These are phyloP conservation scores for Tinea trinotella DNA, from an alignment of 2,888 invertebrate species.

Conservation along the genomic window DNA sequence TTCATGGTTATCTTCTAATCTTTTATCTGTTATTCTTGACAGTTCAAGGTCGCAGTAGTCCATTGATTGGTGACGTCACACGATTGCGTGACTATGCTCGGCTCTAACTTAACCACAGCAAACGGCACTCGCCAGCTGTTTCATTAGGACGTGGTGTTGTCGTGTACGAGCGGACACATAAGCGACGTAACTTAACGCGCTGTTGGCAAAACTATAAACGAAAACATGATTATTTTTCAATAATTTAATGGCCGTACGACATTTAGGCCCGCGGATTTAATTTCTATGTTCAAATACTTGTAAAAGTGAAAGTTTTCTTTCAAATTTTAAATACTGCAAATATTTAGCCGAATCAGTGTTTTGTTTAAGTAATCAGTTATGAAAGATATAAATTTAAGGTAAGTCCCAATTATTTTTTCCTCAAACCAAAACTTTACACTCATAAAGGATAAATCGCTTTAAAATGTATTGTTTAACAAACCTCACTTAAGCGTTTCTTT, in stretches of 20 bases:
- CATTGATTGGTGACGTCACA: constrained; percentile 33
- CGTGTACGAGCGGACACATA: background rate
- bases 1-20: constrained; percentile 8
- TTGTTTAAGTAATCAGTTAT: constrained; percentile 28
- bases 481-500: too few species aligned
- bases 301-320: constrained; percentile 1
- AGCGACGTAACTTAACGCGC: too few species aligned
- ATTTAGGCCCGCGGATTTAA: background rate
- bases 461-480: too few species aligned
- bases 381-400: constrained; percentile 46
- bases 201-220: background rate
- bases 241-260: background rate
- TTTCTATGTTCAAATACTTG: background rate
- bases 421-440: too few species aligned
- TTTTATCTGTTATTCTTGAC: constrained; percentile 23
- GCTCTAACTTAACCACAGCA: constrained; percentile 9
- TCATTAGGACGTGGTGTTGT: constrained; percentile 13
- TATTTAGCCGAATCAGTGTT: background rate
- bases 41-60: constrained; percentile 33
- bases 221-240: background rate
- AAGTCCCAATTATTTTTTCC: too few species aligned
- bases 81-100: constrained; percentile 14
- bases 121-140: constrained; percentile 11
- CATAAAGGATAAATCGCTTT: too few species aligned
- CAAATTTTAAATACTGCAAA: background rate